Percentiles rank a stretch among this genome's conserved stretches.
Evolutionary conservation across 2,888 invertebrate genomes (phyloP).

Genomic region (Plebejus argus): DNA sequence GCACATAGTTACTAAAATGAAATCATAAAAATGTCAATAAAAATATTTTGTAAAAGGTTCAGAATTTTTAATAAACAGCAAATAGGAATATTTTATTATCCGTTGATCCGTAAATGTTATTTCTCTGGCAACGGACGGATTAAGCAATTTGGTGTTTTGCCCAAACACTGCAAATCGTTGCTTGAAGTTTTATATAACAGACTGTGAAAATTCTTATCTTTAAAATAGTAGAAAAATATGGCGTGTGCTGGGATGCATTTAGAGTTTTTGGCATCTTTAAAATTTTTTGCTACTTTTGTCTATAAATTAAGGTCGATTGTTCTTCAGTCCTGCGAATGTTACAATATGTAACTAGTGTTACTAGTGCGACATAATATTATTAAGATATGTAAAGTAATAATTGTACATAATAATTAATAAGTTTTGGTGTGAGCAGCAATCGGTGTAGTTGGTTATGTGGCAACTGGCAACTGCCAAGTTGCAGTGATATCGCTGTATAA

Average conservation of each 20-base stretch:
- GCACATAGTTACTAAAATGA: not conserved
- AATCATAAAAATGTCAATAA: not conserved
- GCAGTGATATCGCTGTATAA: not conserved
- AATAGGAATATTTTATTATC: not conserved
- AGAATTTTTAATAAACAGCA: slow-evolving; percentile 1
- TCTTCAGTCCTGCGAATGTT: not conserved
- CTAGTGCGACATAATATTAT: too few relatives aligned
- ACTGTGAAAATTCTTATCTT: not conserved
- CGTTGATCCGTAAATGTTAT: slow-evolving; percentile 8
- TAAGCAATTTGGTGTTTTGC: slow-evolving; percentile 22
- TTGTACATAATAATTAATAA: too few relatives aligned
- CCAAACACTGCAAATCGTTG: not conserved
- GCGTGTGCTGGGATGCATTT: too few relatives aligned
- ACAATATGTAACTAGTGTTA: too few relatives aligned
- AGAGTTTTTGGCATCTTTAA: too few relatives aligned
- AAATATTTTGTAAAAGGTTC: not conserved
- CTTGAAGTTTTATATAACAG: not conserved
- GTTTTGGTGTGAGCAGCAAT: too few relatives aligned
- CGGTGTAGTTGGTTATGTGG: not conserved
- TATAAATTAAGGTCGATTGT: not conserved
- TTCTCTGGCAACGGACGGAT: slow-evolving; percentile 19
- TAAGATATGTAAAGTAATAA: too few relatives aligned
- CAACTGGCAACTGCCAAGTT: not conserved
- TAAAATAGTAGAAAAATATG: not conserved
- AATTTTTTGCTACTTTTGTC: too few relatives aligned